Evolutionary conservation across 1,140 invertebrate species (phyloP), one percentile per base, ranked within the genome.

Genomic region (Atta colombica): DNA sequence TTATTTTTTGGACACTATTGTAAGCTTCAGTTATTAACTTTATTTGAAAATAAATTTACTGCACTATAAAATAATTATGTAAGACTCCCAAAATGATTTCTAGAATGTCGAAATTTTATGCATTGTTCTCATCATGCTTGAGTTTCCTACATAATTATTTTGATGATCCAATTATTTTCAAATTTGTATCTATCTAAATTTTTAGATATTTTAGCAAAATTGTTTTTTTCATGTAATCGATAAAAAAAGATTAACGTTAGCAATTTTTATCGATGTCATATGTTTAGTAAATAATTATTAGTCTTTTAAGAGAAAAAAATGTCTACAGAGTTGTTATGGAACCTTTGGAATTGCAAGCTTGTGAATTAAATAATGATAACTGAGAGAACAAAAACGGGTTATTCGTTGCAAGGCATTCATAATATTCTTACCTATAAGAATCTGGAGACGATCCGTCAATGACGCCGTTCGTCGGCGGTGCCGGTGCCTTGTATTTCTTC

Each of bases 401-500:
- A 28, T 7, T 72, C 21, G 8, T 45, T 39, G 35, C 7, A 51
- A 49, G 10, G 12, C 10, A 72, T 53, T 18, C 16, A 18, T 58
- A n/a, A 14, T 4, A 45, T 65, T 89, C 82, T 87, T 91, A 93
- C 65, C 90, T 91, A 78, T 91, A 92, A 2, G 91, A 92, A 28
- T 93, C 92, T 0, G 92, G 92, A 16, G 92, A 93, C n/a, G 92
- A 92, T 4, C 88, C 88, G 53, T 91, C 89, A 14, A 49, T 53
- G 10, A 85, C 65, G 16, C 31, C 53, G n/a, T 87, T 90, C 25
- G 86, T 82, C 69, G 96, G 96, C 72, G 96, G 96, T 3, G 96
- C 95, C 51, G 95, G 96, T 18, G 97, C 97, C 95, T 96, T 96
- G 92, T 97, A 97, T 89, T 97, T 97, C 91, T 97, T 97, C 88